Conservation (phyloP, 2,888 invertebrate genomes). For the Drosophila kambysellisi region DNA sequence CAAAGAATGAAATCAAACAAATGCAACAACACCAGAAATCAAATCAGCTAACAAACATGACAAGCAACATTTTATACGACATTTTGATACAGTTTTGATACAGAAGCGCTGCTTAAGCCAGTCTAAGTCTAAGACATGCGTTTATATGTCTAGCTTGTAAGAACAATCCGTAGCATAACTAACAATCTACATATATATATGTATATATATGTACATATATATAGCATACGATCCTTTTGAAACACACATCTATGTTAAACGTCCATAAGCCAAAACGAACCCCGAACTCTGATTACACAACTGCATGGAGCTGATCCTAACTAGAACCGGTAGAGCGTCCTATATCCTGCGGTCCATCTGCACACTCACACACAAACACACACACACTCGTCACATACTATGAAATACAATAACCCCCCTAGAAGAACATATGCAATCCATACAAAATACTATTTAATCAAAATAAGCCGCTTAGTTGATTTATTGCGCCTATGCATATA, state of each 20-base stretch:
- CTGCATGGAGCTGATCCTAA: conserved; percentile 9
- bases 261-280: conserved; percentile 46
- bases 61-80: conserved; percentile 53
- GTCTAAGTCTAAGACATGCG: conserved; percentile 32
- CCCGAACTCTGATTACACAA: conserved; percentile 6
- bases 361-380: conserved; percentile 1
- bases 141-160: conserved; percentile 57
- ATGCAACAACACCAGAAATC: conserved; percentile 27
- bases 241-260: conserved; percentile 36
- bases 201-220: conserved; percentile 20
- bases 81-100: conserved; percentile 70
- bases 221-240: conserved; percentile 18
- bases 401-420: conserved; percentile 33
- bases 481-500: conserved; percentile 59
- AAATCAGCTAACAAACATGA: conserved; percentile 37
- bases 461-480: conserved; percentile 63
- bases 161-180: conserved; percentile 37
- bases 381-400: conserved; percentile 5
- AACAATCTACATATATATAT: conserved; percentile 7
- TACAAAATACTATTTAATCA: conserved; percentile 49
- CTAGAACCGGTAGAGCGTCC: conserved; percentile 14
- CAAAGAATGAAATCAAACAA: conserved; percentile 45
- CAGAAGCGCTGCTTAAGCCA: conserved; percentile 34
- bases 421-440: conserved; percentile 46
- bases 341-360: conserved; percentile 21